phyloP scores from a whole-genome alignment of 2,888 invertebrate genomes.

The Euzophera pinguis region DNA sequence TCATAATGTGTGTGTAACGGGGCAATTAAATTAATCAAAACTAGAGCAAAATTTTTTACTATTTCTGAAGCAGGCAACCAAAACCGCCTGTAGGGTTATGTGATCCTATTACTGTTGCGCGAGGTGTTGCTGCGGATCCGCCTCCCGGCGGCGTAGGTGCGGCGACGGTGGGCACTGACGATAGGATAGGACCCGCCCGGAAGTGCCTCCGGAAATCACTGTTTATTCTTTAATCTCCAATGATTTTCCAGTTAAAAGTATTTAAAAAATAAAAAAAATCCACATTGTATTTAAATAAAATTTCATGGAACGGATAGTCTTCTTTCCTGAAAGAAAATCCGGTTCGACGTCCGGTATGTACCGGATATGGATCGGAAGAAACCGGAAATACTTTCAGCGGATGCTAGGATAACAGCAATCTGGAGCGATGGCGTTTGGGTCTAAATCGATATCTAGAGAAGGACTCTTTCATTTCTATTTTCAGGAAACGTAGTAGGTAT shows the following conservation, averaged over 20 bases:
- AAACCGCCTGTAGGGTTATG: conserved; percentile 32
- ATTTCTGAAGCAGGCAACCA: not conserved
- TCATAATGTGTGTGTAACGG: too few relatives aligned
- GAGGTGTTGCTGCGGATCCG: conserved; percentile 52
- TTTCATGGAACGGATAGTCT: not conserved
- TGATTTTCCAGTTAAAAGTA: too few relatives aligned
- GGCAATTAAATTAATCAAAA: too few relatives aligned
- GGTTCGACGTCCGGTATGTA: conserved; percentile 20
- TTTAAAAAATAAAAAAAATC: too few relatives aligned
- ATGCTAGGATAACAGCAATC: conserved; percentile 44
- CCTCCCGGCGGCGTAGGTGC: conserved; percentile 37
- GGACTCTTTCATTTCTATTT: too few relatives aligned
- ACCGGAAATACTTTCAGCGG: conserved; percentile 51
- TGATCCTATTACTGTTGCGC: conserved; percentile 48
- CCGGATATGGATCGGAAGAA: conserved; percentile 31
- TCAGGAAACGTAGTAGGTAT: too few relatives aligned
- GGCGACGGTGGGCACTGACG: conserved; percentile 11
- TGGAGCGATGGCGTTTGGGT: conserved; percentile 20
- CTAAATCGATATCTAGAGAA: conserved; percentile 43
- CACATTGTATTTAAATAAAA: not conserved
- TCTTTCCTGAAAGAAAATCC: not conserved
- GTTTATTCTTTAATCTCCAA: too few relatives aligned
- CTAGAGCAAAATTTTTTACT: not conserved
- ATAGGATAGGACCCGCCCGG: not conserved
- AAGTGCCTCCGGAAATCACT: too few relatives aligned